A percentile compares a stretch with the other conserved stretches of the same genome.
These are phyloP conservation scores for Bombus superbus DNA, from an alignment of 1,140 invertebrate species.

Conservation along the genomic window DNA sequence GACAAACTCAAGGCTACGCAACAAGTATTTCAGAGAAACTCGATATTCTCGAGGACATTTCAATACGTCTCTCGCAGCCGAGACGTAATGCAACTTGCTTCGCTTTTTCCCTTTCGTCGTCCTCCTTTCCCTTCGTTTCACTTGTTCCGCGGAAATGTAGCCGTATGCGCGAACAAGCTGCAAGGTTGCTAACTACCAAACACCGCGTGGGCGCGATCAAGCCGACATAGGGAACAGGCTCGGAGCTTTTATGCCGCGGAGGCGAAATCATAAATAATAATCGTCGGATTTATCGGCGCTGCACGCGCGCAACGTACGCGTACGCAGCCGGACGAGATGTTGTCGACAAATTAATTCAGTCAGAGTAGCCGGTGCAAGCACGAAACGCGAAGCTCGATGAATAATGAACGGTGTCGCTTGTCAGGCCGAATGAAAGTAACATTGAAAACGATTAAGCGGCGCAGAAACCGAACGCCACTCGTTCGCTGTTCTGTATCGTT, in stretches of 20 bases:
- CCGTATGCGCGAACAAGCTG: background rate
- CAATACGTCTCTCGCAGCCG: background rate
- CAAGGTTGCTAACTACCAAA: constrained; percentile 32
- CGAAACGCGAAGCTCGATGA: constrained; percentile 52
- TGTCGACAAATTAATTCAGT: constrained; percentile 65
- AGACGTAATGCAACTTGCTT: background rate
- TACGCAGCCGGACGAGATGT: constrained; percentile 19
- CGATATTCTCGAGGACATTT: background rate
- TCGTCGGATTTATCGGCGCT: constrained; percentile 72
- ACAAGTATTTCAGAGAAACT: background rate
- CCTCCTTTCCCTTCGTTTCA: constrained; percentile 10
- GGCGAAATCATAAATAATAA: constrained; percentile 79
- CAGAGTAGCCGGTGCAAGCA: constrained; percentile 22
- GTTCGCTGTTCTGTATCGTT: constrained; percentile 6
- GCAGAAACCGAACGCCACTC: background rate
- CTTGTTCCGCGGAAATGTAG: background rate
- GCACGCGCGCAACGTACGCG: constrained; percentile 30
- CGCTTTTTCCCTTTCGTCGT: background rate
- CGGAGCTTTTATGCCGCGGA: constrained; percentile 69
- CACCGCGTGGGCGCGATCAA: constrained; percentile 67
- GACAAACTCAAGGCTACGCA: background rate
- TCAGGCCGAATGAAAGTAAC: constrained; percentile 57
- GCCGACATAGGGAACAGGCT: constrained; percentile 62
- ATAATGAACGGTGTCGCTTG: constrained; percentile 61
- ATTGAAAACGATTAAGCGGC: constrained; percentile 57